Evolutionary conservation across 2,888 invertebrate genomes (phyloP).

Genomic region (Proisotoma minuta): DNA sequence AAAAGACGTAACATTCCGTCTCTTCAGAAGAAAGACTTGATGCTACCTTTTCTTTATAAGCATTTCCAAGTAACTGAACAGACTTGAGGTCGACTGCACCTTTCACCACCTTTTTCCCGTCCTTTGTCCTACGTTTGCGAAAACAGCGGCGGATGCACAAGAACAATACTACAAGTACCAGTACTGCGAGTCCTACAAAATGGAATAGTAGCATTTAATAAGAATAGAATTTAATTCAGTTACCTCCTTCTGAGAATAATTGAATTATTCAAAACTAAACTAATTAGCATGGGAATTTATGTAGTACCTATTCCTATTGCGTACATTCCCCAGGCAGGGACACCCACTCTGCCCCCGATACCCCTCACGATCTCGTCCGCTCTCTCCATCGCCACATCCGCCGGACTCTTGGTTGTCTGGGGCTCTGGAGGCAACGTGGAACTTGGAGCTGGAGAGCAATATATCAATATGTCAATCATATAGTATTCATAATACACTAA

Average conservation of each 20-base stretch:
- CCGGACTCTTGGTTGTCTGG: conserved; percentile 24
- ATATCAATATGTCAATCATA: neutral
- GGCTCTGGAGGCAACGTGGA: conserved; percentile 9
- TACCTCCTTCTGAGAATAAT: too few species aligned
- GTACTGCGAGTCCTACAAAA: conserved; percentile 61
- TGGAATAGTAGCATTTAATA: too few species aligned
- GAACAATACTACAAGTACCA: conserved; percentile 80
- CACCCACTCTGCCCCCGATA: conserved; percentile 66
- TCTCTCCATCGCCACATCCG: conserved; percentile 53
- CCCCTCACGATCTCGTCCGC: conserved; percentile 60
- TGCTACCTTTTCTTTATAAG: conserved; percentile 98
- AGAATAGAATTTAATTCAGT: too few species aligned
- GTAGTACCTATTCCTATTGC: conserved; percentile 73
- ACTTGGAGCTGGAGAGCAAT: neutral
- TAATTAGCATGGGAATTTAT: neutral
- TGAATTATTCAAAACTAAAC: too few species aligned
- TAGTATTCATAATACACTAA: too few species aligned
- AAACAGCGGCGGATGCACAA: conserved; percentile 89
- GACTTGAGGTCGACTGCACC: conserved; percentile 88
- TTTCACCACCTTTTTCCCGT: conserved; percentile 88
- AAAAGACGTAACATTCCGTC: neutral
- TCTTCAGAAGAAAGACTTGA: too few species aligned
- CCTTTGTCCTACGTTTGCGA: conserved; percentile 86
- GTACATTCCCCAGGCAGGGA: conserved; percentile 79
- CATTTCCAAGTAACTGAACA: conserved; percentile 90